These are phyloP conservation scores for Caenorhabditis sinica DNA, from an alignment of 2,888 invertebrate genomes.

Conservation along the genomic window DNA sequence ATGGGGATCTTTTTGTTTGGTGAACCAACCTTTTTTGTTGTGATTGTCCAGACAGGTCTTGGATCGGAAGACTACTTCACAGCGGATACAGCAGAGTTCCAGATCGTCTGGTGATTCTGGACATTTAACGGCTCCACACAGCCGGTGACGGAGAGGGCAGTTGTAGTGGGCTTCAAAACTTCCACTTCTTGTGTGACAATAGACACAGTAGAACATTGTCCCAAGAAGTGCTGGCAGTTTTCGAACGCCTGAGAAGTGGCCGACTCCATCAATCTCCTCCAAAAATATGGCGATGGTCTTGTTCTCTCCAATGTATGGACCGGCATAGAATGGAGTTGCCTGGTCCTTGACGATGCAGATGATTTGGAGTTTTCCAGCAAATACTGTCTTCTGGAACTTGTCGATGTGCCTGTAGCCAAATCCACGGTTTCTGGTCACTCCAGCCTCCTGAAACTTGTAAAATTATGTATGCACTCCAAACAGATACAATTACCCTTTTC, in stretches of 20 bases:
- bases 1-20: no score
- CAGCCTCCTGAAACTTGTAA: background rate
- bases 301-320: background rate
- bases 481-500: background rate
- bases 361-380: background rate
- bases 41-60: background rate
- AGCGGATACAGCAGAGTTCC: background rate
- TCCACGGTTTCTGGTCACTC: background rate
- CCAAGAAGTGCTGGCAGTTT: background rate
- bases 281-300: background rate
- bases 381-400: background rate
- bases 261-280: background rate
- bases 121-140: background rate
- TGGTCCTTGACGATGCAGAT: background rate
- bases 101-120: background rate
- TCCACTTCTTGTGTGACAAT: background rate
- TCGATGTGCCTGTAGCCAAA: background rate
- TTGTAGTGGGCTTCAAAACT: background rate
- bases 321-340: background rate
- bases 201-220: constrained; percentile 1
- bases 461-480: background rate
- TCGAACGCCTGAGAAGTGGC: constrained; percentile 2
- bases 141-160: background rate
- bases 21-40: background rate
- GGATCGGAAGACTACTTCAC: background rate